Percentiles rank a stretch among this genome's conserved stretches.
Evolutionary conservation across 2,888 invertebrate genomes (phyloP).

Genomic region (Cerastis leucographa): DNA sequence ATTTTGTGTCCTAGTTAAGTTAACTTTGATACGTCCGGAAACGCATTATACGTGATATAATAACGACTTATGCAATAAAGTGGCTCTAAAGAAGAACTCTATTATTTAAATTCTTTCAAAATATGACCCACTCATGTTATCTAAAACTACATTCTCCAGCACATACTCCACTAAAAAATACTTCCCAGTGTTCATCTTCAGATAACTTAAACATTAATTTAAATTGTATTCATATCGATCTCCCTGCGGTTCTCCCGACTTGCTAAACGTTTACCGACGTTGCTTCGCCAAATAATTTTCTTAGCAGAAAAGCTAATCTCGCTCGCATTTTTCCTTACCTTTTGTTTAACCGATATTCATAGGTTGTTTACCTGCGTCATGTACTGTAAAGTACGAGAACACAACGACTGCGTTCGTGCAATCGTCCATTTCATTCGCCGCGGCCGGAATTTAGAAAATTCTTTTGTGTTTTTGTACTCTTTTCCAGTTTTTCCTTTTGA

Average conservation of each 20-base stretch:
- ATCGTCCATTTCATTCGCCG: slow-evolving; percentile 40
- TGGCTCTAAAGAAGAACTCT: neutral
- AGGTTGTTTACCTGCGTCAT: slow-evolving; percentile 53
- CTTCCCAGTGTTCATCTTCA: neutral
- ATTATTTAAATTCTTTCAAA: neutral
- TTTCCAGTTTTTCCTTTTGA: neutral
- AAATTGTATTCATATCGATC: slow-evolving; percentile 44
- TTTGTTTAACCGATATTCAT: slow-evolving; percentile 54
- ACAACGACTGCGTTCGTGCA: slow-evolving; percentile 31
- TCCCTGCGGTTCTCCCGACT: slow-evolving; percentile 29
- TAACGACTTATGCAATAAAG: neutral
- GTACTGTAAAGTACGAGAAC: slow-evolving; percentile 43
- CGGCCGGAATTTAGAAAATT: slow-evolving; percentile 19
- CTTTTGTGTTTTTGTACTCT: slow-evolving; percentile 7
- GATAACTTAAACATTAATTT: slow-evolving; percentile 19
- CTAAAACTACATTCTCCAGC: neutral
- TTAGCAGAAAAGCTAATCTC: slow-evolving; percentile 44
- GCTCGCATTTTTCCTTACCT: slow-evolving; percentile 29
- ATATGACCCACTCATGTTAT: neutral
- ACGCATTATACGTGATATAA: neutral
- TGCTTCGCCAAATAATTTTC: slow-evolving; percentile 43
- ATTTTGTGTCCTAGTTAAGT: slow-evolving; percentile 11
- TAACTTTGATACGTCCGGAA: neutral
- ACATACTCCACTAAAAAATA: slow-evolving; percentile 14
- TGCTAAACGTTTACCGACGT: slow-evolving; percentile 19